phyloP scores from a whole-genome alignment of 2,113 vertebrate species.

The Pyxicephalus adspersus region DNA sequence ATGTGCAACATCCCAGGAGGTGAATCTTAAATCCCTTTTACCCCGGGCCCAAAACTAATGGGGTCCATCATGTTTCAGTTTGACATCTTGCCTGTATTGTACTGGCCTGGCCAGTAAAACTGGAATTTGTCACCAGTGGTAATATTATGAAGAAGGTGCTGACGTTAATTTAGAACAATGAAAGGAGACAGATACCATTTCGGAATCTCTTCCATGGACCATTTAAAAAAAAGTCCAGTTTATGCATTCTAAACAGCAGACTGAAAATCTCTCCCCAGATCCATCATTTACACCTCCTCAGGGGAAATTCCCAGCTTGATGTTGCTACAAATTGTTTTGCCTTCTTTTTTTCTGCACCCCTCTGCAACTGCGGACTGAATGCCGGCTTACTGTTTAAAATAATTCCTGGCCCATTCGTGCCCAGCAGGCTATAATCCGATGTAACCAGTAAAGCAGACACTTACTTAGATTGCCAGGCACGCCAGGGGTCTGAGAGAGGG shows the following conservation, averaged over 20 bases:
- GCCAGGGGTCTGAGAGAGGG: background rate
- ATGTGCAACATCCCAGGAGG: slow-evolving; percentile 11
- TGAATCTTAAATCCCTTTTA: too few relatives aligned
- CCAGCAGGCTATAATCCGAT: slow-evolving; percentile 21
- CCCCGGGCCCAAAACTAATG: too few relatives aligned
- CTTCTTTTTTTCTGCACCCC: background rate
- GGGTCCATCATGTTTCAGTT: too few relatives aligned
- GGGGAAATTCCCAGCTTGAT: slow-evolving; percentile 13
- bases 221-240: too few relatives aligned
- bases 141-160: too few relatives aligned
- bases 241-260: background rate
- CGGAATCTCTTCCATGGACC: too few relatives aligned
- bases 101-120: too few relatives aligned
- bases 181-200: background rate
- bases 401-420: slow-evolving; percentile 15
- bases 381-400: slow-evolving; percentile 13
- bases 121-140: too few relatives aligned
- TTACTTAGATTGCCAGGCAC: background rate
- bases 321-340: background rate
- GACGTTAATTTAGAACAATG: background rate
- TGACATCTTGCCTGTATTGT: too few relatives aligned
- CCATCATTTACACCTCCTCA: slow-evolving; percentile 20
- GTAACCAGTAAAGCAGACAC: background rate
- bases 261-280: too few relatives aligned
- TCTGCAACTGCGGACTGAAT: background rate